Evolutionary conservation across 2,113 vertebrate species (phyloP).

Genomic region (Scomber scombrus): DNA sequence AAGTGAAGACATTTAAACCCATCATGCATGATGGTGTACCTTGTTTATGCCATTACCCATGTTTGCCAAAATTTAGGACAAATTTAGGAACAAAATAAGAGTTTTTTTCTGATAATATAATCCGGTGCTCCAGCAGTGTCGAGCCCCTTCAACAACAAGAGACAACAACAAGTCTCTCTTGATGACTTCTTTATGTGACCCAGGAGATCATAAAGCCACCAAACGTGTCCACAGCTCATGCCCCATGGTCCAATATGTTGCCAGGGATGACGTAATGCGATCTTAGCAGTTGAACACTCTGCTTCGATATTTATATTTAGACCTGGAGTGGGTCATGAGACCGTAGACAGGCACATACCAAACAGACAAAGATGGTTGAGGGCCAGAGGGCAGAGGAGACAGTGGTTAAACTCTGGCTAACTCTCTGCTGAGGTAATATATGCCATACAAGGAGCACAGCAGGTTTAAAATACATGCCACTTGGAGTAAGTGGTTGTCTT

Average conservation of each 20-base stretch:
- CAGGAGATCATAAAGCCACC: slow-evolving; percentile 39
- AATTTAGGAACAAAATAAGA: neutral
- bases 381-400: slow-evolving; percentile 31
- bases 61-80: neutral
- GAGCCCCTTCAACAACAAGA: neutral
- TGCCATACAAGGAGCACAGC: slow-evolving; percentile 45
- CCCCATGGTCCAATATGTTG: neutral
- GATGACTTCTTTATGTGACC: neutral
- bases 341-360: slow-evolving; percentile 60
- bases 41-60: slow-evolving; percentile 84
- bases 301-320: slow-evolving; percentile 72
- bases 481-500: neutral
- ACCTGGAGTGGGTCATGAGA: slow-evolving; percentile 60
- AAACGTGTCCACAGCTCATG: neutral
- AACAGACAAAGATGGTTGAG: slow-evolving; percentile 71
- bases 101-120: neutral
- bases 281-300: slow-evolving; percentile 44
- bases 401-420: slow-evolving; percentile 3
- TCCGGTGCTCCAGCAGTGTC: neutral
- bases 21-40: slow-evolving; percentile 47
- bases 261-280: slow-evolving; percentile 69
- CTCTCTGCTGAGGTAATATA: slow-evolving; percentile 24
- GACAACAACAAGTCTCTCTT: neutral
- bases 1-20: neutral
- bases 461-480: slow-evolving; percentile 27